These are phyloP conservation scores for Mimumesa dahlbomi DNA, from an alignment of 2,888 invertebrate species.

Conservation along the genomic window DNA sequence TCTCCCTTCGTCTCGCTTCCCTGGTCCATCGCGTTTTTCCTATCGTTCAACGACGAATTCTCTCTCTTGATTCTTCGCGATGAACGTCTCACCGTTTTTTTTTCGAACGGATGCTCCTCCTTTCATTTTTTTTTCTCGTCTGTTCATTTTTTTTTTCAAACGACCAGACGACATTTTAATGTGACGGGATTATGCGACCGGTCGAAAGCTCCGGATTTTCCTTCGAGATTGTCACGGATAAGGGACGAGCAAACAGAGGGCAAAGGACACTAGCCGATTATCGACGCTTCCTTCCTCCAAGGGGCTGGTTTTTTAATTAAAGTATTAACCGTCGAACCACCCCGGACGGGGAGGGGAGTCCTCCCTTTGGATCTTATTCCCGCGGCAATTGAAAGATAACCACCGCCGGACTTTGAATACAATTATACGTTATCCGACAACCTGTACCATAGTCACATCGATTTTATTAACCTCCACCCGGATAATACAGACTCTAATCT, in stretches of 20 bases:
- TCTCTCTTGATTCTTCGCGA: neutral
- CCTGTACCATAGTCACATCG: no score
- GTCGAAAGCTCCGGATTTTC: constrained; percentile 54
- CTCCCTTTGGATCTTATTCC: no score
- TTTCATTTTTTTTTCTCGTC: neutral
- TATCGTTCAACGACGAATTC: neutral
- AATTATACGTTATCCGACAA: no score
- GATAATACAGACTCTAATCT: no score
- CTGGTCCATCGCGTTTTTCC: neutral
- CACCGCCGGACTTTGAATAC: no score
- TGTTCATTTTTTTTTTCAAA: constrained; percentile 41
- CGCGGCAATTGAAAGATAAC: no score
- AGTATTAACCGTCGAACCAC: constrained; percentile 34
- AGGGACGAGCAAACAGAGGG: constrained; percentile 60
- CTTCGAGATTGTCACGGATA: constrained; percentile 61
- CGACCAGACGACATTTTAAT: constrained; percentile 61
- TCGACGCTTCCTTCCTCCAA: constrained; percentile 40
- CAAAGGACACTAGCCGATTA: constrained; percentile 53
- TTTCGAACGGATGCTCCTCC: neutral
- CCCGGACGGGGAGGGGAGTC: no score
- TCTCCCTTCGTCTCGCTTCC: neutral
- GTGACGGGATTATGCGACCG: constrained; percentile 59
- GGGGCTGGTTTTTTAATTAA: constrained; percentile 60
- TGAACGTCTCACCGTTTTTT: neutral
- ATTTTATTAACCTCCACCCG: no score